Conservation (phyloP, 2,797 vertebrate species). For the Smutsia gigantea region DNA sequence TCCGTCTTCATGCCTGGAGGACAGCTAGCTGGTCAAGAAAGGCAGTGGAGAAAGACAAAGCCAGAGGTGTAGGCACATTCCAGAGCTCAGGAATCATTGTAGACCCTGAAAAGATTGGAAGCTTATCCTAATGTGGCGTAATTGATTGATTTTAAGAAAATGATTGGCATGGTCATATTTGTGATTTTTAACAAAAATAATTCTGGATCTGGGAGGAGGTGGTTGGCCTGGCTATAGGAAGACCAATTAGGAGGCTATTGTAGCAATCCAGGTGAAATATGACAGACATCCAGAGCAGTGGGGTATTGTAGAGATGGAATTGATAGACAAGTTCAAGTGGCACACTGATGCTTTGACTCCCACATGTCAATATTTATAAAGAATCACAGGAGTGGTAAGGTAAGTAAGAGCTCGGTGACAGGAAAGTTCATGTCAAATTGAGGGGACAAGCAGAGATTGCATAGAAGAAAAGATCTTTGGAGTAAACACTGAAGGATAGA, state of each 20-base stretch:
- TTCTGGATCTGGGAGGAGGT: not conserved
- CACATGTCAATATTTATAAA: not conserved
- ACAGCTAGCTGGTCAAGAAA: not conserved
- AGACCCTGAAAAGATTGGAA: not conserved
- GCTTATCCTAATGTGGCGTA: not conserved
- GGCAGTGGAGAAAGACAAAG: not conserved
- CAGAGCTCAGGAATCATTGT: not conserved
- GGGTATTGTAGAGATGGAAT: not conserved
- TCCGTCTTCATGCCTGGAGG: not conserved
- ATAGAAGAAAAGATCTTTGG: not conserved
- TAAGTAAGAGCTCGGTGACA: not conserved
- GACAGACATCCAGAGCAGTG: not conserved
- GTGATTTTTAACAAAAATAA: not conserved
- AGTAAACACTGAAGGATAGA: not conserved
- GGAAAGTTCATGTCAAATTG: not conserved
- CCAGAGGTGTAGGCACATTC: not conserved
- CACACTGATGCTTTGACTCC: not conserved
- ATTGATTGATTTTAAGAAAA: not conserved
- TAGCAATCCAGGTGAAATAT: not conserved
- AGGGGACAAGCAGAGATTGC: not conserved
- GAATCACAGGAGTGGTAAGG: not conserved
- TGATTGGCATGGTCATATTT: not conserved
- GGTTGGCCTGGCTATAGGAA: accelerated
- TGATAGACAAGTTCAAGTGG: not conserved
- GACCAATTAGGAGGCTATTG: not conserved